Evolutionary conservation across 2,113 vertebrate genomes (phyloP), one percentile per base, ranked within the genome.

Genomic region (Bufo bufo): DNA sequence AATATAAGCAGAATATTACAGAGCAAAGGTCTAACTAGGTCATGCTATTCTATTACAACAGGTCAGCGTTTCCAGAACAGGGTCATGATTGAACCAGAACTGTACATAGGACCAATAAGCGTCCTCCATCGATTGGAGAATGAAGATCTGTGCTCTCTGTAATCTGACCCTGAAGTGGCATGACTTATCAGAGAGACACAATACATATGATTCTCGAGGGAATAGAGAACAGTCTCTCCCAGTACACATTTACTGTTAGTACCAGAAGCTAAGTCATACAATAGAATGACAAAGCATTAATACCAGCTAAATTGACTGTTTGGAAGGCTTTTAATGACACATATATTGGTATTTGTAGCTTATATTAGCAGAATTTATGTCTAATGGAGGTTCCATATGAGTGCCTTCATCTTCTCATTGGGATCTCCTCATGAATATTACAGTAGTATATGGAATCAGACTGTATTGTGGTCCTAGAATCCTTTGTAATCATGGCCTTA

Each of bases 1-100:
- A 33, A 33, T 33, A 33, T 33, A 33, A 33, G 33, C 33, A 49
- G 72, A 75, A 75, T 43, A 10, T 58, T 13, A n/a, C 14, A 0
- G 23, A 14, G 52, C 54, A 79, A 79, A 58, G 3, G n/a, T 58
- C 52, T 79, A 79, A 33, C 54, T 79, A 79, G 17, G 13, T 33
- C n/a, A 59, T 17, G 78, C 78, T 81, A 81, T 81, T 61, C 78
- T 59, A 84, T 54, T 54, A 84, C 82, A 66, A 77, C 83, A 74
- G 50, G 33, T 52, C 50, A 85, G 52, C 8, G 45, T 85, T 85
- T 58, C 66, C 65, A 86, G 78, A 81, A 81, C 23, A 86, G 59
- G 56, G 74, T 77, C 20, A 77, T 59, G 85, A 77, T 45, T 86
- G 47, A 69, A 65, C 20, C 14, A 78, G 20, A 45, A 49, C 6